Percentiles rank a stretch among this genome's conserved stretches.
Evolutionary conservation across 2,113 vertebrate species (phyloP).

Genomic region (Amphiprion ocellaris): DNA sequence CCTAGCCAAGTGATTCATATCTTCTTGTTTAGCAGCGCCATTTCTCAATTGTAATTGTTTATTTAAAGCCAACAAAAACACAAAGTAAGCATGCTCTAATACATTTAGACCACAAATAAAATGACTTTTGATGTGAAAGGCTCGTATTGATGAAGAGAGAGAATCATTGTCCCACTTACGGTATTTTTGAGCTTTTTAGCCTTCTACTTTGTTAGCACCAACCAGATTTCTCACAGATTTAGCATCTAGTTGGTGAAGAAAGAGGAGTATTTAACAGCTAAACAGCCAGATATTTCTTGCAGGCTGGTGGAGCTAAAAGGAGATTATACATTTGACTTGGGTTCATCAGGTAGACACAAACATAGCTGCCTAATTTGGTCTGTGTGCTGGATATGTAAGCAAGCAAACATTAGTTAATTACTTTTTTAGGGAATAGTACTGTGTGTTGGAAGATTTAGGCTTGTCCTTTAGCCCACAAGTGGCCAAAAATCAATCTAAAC

Average conservation of each 20-base stretch:
- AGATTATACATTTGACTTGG: too few species aligned
- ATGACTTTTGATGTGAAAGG: not conserved
- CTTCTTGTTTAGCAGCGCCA: too few species aligned
- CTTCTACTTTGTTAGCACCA: not conserved
- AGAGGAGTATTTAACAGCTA: not conserved
- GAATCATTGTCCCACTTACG: not conserved
- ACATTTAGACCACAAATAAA: not conserved
- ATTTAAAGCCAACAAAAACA: not conserved
- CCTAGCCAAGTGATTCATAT: too few species aligned
- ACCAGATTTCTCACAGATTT: not conserved
- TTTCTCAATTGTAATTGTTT: not conserved
- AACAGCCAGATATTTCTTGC: not conserved
- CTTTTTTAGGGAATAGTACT: too few species aligned
- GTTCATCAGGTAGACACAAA: too few species aligned
- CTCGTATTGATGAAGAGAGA: too few species aligned
- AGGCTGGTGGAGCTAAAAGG: not conserved
- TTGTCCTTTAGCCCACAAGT: constrained; percentile 1
- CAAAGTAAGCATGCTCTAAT: not conserved
- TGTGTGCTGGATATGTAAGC: too few species aligned
- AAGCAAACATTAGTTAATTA: too few species aligned
- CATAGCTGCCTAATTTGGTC: too few species aligned
- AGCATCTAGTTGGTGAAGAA: too few species aligned
- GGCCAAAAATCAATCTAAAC: not conserved
- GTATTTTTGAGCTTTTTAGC: too few species aligned
- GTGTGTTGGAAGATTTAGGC: not conserved